Evolutionary conservation across 2,888 invertebrate species (phyloP).

Genomic region (Platycheirus rosarum): DNA sequence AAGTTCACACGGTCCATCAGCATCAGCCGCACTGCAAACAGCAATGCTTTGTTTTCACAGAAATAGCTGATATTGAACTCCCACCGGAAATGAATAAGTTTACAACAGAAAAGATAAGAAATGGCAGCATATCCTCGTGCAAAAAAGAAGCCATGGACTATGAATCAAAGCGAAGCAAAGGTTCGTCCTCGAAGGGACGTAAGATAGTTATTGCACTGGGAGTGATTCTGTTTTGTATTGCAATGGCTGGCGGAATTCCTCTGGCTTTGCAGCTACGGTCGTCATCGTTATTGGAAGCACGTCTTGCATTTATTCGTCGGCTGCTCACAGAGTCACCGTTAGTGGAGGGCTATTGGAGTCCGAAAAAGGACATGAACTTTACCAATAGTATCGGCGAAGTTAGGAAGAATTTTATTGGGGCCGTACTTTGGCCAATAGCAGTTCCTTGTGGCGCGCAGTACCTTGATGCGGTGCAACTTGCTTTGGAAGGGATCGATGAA

Average conservation of each 20-base stretch:
- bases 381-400: slow-evolving; percentile 79
- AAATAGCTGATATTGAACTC: slow-evolving; percentile 82
- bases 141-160: slow-evolving; percentile 78
- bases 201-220: slow-evolving; percentile 79
- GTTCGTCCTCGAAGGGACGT: slow-evolving; percentile 77
- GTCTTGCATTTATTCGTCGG: slow-evolving; percentile 84
- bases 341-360: slow-evolving; percentile 84
- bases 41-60: slow-evolving; percentile 82
- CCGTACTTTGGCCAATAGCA: slow-evolving; percentile 82
- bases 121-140: slow-evolving; percentile 80
- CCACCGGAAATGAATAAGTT: slow-evolving; percentile 82
- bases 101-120: slow-evolving; percentile 80
- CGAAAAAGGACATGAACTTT: slow-evolving; percentile 77
- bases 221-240: slow-evolving; percentile 80
- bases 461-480: slow-evolving; percentile 86
- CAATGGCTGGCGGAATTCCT: slow-evolving; percentile 83
- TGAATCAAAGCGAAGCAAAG: slow-evolving; percentile 66
- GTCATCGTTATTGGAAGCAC: slow-evolving; percentile 84
- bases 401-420: slow-evolving; percentile 84
- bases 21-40: slow-evolving; percentile 81
- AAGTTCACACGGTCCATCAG: slow-evolving; percentile 81
- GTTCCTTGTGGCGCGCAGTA: slow-evolving; percentile 86
- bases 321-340: slow-evolving; percentile 84
- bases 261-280: slow-evolving; percentile 84
- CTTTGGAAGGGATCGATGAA: slow-evolving; percentile 87